These are phyloP conservation scores for Hyperopisus bebe DNA, from an alignment of 2,113 vertebrate species.

Conservation along the genomic window DNA sequence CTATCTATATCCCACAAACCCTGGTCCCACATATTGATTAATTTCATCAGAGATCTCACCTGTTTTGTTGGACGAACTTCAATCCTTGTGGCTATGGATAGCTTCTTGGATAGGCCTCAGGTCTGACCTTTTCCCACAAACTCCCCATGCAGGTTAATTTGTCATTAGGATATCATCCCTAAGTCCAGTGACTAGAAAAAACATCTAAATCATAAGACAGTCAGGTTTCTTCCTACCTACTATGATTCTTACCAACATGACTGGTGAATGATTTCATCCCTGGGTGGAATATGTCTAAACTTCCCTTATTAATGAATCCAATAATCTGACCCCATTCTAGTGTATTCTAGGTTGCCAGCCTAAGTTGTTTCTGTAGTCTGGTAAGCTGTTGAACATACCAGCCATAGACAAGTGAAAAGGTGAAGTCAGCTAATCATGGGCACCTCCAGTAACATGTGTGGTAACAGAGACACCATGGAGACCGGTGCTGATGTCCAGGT, in stretches of 20 bases:
- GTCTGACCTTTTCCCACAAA: background rate
- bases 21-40: background rate
- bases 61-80: background rate
- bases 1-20: background rate
- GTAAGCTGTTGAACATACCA: background rate
- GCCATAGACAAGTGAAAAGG: background rate
- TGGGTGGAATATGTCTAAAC: background rate
- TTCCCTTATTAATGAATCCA: background rate
- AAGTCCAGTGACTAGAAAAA: background rate
- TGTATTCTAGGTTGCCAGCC: background rate
- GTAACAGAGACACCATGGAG: background rate
- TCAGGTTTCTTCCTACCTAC: background rate
- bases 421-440: background rate
- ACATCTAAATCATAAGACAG: background rate
- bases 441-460: background rate
- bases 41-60: background rate
- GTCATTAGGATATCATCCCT: background rate
- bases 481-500: background rate
- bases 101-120: background rate
- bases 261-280: background rate
- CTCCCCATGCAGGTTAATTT: background rate
- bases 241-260: background rate
- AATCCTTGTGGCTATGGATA: background rate
- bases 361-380: background rate
- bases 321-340: background rate